Conservation (phyloP, 2,888 invertebrate species). For the Pterobdella sp. region DNA sequence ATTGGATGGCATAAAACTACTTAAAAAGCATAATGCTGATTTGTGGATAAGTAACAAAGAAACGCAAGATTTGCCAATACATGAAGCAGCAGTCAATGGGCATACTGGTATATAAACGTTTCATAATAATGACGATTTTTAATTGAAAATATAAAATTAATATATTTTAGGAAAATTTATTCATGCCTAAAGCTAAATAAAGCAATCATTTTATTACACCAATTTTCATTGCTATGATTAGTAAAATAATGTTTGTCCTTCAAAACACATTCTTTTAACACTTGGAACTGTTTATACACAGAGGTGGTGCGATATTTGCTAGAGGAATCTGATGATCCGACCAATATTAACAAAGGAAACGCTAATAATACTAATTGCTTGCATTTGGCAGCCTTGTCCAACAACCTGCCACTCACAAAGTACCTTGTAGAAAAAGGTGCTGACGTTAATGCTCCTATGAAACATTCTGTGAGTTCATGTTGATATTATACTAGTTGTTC, state of each 20-base stretch:
- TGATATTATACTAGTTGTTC: background rate
- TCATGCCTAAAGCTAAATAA: no score
- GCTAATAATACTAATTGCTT: slow-evolving; percentile 84
- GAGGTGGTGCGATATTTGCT: background rate
- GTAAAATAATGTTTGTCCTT: no score
- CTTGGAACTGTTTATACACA: background rate
- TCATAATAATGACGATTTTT: no score
- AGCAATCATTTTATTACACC: no score
- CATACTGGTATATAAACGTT: slow-evolving; percentile 58
- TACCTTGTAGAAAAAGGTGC: slow-evolving; percentile 74
- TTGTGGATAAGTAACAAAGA: slow-evolving; percentile 78
- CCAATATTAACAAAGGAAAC: slow-evolving; percentile 77
- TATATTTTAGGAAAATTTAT: no score
- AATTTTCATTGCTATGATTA: no score
- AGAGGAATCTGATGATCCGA: slow-evolving; percentile 54
- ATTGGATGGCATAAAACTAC: slow-evolving; percentile 71
- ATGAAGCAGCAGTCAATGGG: slow-evolving; percentile 89
- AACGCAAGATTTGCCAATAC: slow-evolving; percentile 85
- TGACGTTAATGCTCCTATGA: slow-evolving; percentile 55
- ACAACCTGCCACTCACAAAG: slow-evolving; percentile 85
- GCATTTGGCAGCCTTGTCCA: slow-evolving; percentile 86
- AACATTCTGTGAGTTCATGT: slow-evolving; percentile 8
- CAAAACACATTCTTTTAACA: background rate
- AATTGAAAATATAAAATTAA: no score
- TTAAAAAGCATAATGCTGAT: slow-evolving; percentile 71